Conservation (phyloP, 1,140 invertebrate species). For the Cephus cinctus region DNA sequence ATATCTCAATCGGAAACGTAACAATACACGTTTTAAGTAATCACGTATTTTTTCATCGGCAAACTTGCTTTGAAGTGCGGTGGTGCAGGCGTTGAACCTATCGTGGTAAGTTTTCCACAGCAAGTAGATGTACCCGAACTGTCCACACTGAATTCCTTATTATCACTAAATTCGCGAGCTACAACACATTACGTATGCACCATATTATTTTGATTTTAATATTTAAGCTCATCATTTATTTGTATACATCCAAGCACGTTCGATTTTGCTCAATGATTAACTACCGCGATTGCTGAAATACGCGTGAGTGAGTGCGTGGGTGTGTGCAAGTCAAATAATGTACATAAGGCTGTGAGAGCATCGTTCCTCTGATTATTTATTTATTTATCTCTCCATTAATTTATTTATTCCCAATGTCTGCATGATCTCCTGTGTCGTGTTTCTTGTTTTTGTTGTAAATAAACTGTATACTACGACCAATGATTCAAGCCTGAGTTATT, state of each 20-base stretch:
- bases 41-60: slow-evolving; percentile 53
- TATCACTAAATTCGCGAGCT: too few relatives aligned
- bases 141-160: too few relatives aligned
- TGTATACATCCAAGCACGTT: neutral
- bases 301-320: neutral
- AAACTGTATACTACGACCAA: too few relatives aligned
- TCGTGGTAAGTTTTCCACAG: slow-evolving; percentile 80
- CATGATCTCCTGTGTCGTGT: slow-evolving; percentile 11
- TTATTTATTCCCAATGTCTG: slow-evolving; percentile 1
- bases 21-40: slow-evolving; percentile 50
- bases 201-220: slow-evolving; percentile 7
- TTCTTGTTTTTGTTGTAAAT: too few relatives aligned
- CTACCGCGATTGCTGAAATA: neutral
- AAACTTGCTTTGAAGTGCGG: slow-evolving; percentile 75
- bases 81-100: slow-evolving; percentile 88
- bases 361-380: neutral
- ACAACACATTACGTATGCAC: too few relatives aligned
- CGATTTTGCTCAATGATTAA: neutral
- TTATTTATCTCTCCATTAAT: neutral
- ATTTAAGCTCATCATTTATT: neutral
- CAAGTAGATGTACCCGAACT: neutral
- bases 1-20: too few relatives aligned
- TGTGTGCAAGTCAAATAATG: neutral
- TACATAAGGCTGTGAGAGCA: slow-evolving; percentile 3
- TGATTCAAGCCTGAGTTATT: too few relatives aligned